Percentiles rank a stretch among this genome's conserved stretches.
Evolutionary conservation across 1,140 invertebrate genomes (phyloP).

Genomic region (Atopsyche davidsoni): DNA sequence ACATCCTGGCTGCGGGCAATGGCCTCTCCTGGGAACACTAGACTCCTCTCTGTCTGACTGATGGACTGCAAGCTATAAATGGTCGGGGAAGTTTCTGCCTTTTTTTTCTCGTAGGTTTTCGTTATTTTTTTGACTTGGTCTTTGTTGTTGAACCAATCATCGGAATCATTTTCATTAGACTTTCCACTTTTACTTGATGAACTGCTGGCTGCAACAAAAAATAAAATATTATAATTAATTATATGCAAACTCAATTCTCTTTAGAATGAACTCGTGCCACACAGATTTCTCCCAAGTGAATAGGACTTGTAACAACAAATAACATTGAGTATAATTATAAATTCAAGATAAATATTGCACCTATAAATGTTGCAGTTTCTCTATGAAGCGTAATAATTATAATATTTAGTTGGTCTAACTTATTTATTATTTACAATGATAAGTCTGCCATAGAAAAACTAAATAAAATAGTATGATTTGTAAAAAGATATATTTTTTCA

Average conservation of each 20-base stretch:
- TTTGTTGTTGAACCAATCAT: slow-evolving; percentile 15
- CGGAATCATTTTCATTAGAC: slow-evolving; percentile 4
- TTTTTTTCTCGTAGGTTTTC: slow-evolving; percentile 6
- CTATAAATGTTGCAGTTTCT: neutral
- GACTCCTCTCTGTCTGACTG: slow-evolving; percentile 2
- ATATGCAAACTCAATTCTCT: neutral
- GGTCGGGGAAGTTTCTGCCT: neutral
- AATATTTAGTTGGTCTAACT: neutral
- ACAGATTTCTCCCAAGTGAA: neutral
- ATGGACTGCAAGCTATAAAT: slow-evolving; percentile 6
- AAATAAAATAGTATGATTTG: neutral
- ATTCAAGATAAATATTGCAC: neutral
- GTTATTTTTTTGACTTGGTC: too few species aligned
- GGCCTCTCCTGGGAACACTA: slow-evolving; percentile 13
- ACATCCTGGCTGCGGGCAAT: neutral
- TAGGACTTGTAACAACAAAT: neutral
- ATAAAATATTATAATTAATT: neutral
- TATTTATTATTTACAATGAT: neutral
- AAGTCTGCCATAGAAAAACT: neutral
- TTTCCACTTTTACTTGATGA: neutral
- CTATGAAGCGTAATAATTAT: neutral
- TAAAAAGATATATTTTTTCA: neutral
- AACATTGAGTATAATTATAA: neutral
- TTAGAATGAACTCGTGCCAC: neutral
- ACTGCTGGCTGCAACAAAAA: slow-evolving; percentile 2